These are phyloP conservation scores for Typhlichthys eigenmanni DNA, from an alignment of 2,797 vertebrate genomes.

Conservation along the genomic window DNA sequence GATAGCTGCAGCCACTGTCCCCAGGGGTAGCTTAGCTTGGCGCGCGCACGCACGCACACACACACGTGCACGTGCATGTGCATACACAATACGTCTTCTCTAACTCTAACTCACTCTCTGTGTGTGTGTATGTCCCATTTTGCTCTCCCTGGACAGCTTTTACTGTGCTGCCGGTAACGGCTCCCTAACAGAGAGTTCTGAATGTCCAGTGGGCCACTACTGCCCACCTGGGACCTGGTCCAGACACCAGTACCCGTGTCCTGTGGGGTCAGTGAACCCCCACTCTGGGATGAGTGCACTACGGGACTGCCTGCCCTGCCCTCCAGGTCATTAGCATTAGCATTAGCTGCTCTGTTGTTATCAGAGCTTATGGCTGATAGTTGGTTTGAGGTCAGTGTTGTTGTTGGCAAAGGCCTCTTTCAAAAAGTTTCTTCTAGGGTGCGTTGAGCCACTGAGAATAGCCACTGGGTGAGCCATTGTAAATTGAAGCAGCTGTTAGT, in stretches of 20 bases:
- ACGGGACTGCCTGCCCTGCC: constrained; percentile 82
- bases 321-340: constrained; percentile 79
- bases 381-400: constrained; percentile 15
- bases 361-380: neutral
- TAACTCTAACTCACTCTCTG: too few relatives aligned
- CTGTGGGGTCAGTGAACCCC: constrained; percentile 84
- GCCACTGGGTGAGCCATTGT: too few relatives aligned
- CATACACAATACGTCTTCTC: neutral
- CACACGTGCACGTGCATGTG: neutral
- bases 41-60: constrained; percentile 14
- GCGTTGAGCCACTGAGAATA: neutral
- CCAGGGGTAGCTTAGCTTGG: constrained; percentile 77
- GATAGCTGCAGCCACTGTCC: constrained; percentile 82
- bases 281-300: constrained; percentile 57
- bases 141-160: constrained; percentile 74
- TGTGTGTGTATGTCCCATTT: neutral
- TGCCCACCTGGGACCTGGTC: constrained; percentile 81
- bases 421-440: neutral
- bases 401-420: neutral
- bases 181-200: constrained; percentile 67
- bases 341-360: neutral
- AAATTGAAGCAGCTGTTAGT: too few relatives aligned
- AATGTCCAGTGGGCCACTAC: constrained; percentile 87
- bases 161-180: constrained; percentile 83
- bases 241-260: constrained; percentile 85